Evolutionary conservation across 2,888 invertebrate species (phyloP).

Genomic region (Thereva unica): DNA sequence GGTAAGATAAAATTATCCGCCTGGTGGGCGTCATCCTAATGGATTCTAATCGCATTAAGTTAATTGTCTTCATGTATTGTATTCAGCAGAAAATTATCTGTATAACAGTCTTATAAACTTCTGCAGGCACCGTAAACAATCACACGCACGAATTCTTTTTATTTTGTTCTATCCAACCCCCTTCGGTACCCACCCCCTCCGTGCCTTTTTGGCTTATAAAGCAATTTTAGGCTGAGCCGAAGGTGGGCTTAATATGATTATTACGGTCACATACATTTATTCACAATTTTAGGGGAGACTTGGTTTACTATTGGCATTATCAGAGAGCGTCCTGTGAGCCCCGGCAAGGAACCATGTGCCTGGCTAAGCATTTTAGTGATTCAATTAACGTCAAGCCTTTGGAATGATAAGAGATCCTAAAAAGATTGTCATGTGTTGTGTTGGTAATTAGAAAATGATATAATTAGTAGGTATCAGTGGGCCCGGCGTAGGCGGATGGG

Average conservation of each 20-base stretch:
- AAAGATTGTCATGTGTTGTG: no score
- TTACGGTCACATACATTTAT: slow-evolving; percentile 22
- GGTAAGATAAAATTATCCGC: slow-evolving; percentile 30
- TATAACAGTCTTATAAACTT: not conserved
- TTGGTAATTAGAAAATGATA: no score
- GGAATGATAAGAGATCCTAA: no score
- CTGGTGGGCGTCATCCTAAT: slow-evolving; percentile 27
- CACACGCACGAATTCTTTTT: slow-evolving; percentile 22
- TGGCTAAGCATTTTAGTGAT: slow-evolving; percentile 23
- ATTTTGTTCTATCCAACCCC: not conserved
- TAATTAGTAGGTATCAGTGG: no score
- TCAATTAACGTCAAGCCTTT: slow-evolving; percentile 7
- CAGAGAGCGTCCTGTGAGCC: slow-evolving; percentile 20
- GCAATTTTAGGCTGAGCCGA: slow-evolving; percentile 10
- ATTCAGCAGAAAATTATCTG: slow-evolving; percentile 31
- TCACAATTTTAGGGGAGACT: slow-evolving; percentile 16
- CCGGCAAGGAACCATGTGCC: slow-evolving; percentile 17
- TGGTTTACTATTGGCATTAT: slow-evolving; percentile 7
- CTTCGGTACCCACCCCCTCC: not conserved
- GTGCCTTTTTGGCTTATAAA: slow-evolving; percentile 26
- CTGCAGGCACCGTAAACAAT: not conserved
- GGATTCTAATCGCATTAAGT: slow-evolving; percentile 32
- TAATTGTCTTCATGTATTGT: slow-evolving; percentile 29
- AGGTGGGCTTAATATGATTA: slow-evolving; percentile 27
- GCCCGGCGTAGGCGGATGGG: no score